phyloP scores from a whole-genome alignment of 2,888 invertebrate genomes.

The Muschampia plurimacula region DNA sequence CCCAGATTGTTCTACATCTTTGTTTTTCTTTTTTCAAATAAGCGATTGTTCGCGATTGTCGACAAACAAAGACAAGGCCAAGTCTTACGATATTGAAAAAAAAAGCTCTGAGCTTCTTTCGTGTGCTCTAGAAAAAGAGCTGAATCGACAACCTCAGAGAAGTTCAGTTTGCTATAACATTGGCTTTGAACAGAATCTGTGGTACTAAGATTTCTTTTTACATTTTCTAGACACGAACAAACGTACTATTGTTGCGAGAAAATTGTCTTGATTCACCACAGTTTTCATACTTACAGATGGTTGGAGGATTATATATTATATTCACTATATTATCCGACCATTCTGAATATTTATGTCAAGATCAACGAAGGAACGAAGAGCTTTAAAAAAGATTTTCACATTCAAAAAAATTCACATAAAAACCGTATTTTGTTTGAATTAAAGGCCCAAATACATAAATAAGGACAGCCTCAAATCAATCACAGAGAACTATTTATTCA shows the following conservation, averaged over 20 bases:
- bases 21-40: slow-evolving; percentile 35
- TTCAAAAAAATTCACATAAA: too few species aligned
- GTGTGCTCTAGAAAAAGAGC: slow-evolving; percentile 22
- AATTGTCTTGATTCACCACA: neutral
- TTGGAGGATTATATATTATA: neutral
- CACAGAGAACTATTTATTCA: too few species aligned
- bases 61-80: slow-evolving; percentile 35
- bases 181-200: slow-evolving; percentile 3
- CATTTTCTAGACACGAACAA: slow-evolving; percentile 2
- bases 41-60: slow-evolving; percentile 34
- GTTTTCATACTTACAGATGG: neutral
- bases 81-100: slow-evolving; percentile 36
- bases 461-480: too few species aligned
- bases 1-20: slow-evolving; percentile 31
- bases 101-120: slow-evolving; percentile 24
- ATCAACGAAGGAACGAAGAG: too few species aligned
- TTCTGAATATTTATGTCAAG: too few species aligned
- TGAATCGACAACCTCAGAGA: slow-evolving; percentile 20
- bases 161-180: slow-evolving; percentile 10
- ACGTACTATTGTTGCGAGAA: neutral
- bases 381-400: too few species aligned
- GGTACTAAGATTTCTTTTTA: neutral
- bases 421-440: too few species aligned
- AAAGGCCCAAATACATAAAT: too few species aligned
- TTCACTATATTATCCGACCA: too few species aligned